Evolutionary conservation across 2,113 vertebrate species (phyloP).

Genomic region (Miniopterus natalensis): DNA sequence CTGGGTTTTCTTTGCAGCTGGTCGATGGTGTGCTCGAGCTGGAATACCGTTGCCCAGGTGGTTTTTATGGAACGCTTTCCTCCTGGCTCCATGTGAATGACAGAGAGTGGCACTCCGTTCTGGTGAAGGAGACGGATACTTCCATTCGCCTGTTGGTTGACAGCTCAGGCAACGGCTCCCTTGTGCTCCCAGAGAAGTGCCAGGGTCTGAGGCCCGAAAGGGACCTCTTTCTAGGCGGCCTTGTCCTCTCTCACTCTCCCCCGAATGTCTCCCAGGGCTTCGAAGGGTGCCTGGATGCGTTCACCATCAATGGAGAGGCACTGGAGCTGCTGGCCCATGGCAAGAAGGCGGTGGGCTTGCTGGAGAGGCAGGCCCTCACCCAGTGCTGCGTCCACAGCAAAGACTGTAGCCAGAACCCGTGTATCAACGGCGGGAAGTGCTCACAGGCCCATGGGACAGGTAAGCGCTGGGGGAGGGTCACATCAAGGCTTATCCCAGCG

Average conservation of each 20-base stretch:
- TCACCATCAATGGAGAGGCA: slow-evolving; percentile 90
- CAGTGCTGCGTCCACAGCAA: slow-evolving; percentile 89
- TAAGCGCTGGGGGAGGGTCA: slow-evolving; percentile 76
- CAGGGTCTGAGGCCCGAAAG: slow-evolving; percentile 81
- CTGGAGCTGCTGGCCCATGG: slow-evolving; percentile 81
- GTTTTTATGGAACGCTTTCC: slow-evolving; percentile 82
- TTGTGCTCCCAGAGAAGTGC: slow-evolving; percentile 88
- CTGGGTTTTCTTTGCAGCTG: slow-evolving; percentile 88
- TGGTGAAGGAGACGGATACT: slow-evolving; percentile 90
- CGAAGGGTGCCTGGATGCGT: slow-evolving; percentile 92
- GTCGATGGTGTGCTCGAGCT: slow-evolving; percentile 89
- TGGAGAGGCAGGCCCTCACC: slow-evolving; percentile 89
- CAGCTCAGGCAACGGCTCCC: slow-evolving; percentile 72
- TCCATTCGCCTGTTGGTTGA: slow-evolving; percentile 90
- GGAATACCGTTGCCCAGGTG: slow-evolving; percentile 88
- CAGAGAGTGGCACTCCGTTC: slow-evolving; percentile 91
- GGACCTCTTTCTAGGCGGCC: slow-evolving; percentile 90
- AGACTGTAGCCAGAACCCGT: slow-evolving; percentile 89
- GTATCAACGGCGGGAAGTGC: slow-evolving; percentile 93
- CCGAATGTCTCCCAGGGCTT: slow-evolving; percentile 87
- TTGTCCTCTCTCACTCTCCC: slow-evolving; percentile 63
- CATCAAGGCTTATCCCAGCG: not conserved
- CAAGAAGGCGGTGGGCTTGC: slow-evolving; percentile 79
- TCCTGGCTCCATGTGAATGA: slow-evolving; percentile 87
- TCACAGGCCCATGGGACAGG: slow-evolving; percentile 88